Evolutionary conservation across 1,140 invertebrate genomes (phyloP).

Genomic region (Drosophila ohnishii): DNA sequence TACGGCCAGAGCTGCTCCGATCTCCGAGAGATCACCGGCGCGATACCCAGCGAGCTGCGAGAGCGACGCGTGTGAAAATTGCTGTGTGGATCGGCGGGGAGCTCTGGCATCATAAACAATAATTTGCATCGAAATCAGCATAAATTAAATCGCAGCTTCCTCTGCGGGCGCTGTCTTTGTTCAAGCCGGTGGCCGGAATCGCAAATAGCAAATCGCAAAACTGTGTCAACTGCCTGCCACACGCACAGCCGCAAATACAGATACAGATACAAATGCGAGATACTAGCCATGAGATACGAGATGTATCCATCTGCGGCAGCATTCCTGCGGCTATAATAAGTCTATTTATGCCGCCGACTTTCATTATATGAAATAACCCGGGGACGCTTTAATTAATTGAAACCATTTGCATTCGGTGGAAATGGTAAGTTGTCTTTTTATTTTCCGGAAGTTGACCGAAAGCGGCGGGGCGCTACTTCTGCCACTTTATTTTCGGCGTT

Average conservation of each 20-base stretch:
- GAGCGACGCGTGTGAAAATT: constrained; percentile 74
- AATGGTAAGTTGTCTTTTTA: constrained; percentile 25
- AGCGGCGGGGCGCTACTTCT: constrained; percentile 10
- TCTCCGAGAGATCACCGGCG: constrained; percentile 15
- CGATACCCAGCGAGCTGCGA: constrained; percentile 3
- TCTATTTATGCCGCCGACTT: constrained; percentile 63
- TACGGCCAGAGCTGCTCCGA: constrained; percentile 47
- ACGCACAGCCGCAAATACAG: constrained; percentile 39
- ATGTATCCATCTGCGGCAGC: constrained; percentile 36
- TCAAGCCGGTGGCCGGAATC: constrained; percentile 47
- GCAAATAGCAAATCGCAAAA: constrained; percentile 38
- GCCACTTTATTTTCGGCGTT: constrained; percentile 26
- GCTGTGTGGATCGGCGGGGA: constrained; percentile 28
- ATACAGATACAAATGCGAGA: constrained; percentile 5
- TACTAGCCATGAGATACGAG: background rate
- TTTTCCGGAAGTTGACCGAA: constrained; percentile 29
- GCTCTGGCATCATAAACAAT: constrained; percentile 53
- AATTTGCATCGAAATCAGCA: constrained; percentile 71
- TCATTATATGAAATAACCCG: constrained; percentile 41
- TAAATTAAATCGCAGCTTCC: constrained; percentile 64
- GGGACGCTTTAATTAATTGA: constrained; percentile 46
- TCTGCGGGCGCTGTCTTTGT: constrained; percentile 30
- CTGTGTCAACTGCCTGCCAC: constrained; percentile 56
- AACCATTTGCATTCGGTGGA: constrained; percentile 53
- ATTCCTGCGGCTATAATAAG: constrained; percentile 71